Evolutionary conservation across 1,140 invertebrate species (phyloP).

Genomic region (Trichoplusia ni): DNA sequence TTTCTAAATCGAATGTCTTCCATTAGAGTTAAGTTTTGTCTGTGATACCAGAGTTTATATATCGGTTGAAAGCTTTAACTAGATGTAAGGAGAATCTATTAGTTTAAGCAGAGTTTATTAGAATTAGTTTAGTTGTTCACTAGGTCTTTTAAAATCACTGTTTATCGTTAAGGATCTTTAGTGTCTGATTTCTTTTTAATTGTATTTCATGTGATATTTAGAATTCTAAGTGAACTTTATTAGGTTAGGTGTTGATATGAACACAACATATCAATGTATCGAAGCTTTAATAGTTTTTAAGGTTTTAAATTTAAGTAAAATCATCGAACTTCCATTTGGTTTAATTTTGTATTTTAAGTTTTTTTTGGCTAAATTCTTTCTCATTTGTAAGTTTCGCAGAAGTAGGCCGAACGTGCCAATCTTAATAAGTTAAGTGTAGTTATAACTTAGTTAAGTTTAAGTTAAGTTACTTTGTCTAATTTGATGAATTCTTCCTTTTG

Average conservation of each 20-base stretch:
- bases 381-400: conserved; percentile 40
- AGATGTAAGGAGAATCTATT: conserved; percentile 48
- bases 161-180: conserved; percentile 6
- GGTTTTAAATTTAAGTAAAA: conserved; percentile 28
- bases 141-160: conserved; percentile 21
- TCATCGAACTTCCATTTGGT: conserved; percentile 9
- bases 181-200: too few species aligned
- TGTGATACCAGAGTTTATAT: conserved; percentile 68
- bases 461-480: conserved; percentile 27
- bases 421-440: conserved; percentile 36
- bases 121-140: conserved; percentile 8
- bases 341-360: conserved; percentile 29
- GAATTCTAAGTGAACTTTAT: conserved; percentile 9
- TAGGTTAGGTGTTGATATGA: conserved; percentile 27
- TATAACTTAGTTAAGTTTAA: conserved; percentile 22
- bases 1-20: conserved; percentile 67
- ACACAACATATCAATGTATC: conserved; percentile 43
- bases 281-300: conserved; percentile 71
- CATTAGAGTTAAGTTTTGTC: conserved; percentile 68
- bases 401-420: conserved; percentile 77
- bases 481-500: conserved; percentile 52
- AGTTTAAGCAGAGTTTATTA: conserved; percentile 31
- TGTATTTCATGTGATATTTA: conserved; percentile 23
- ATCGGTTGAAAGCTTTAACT: conserved; percentile 69
- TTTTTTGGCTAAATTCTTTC: conserved; percentile 36